Evolutionary conservation across 92 coral and sea anemone genomes (phyloP), one percentile per base, ranked within the genome.

Genomic region (Galaxea fascicularis): DNA sequence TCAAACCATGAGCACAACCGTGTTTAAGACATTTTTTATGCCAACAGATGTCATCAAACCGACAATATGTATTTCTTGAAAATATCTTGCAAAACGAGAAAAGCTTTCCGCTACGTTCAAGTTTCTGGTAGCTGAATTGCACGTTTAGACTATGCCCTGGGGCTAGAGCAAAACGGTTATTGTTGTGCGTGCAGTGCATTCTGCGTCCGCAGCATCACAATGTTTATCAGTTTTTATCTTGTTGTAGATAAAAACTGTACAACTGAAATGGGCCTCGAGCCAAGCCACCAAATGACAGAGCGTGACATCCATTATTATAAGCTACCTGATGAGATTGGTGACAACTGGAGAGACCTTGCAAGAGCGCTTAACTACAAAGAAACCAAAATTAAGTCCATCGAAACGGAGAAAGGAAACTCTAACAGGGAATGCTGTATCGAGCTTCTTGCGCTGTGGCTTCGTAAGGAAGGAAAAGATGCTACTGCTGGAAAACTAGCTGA

Each of bases 271-370:
- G 80, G 35, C n/a, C 17, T n/a, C 17, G 35, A 58, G 27, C 52
- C 66, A 45, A 71, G 74, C 18, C 57, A 79, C 69, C 47, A 63
- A 20, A 15, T 71, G 67, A 35, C 71, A 7, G 65, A 87, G 26
- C 1, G 63, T 66, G 49, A 54, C 71, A 59, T 65, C 11, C 25
- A 59, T 67, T 29, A 56, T 22, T 25, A 79, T 17, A 27, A 80
- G 54, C 68, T 87, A 11, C 41, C 87, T 0, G 74, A 74, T 22
- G 65, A 35, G 9, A 24, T 87, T 20, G 87, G 82, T 18, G 13
- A 25, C 13, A 66, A 73, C 10, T 74, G 78, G 78, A 74, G 8
- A 53, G 78, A 74, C 0, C 25, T 74, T 15, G 78, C 65, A 12
- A 18, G 78, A 28, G 45, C 26, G 12, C 46, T 74, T 17, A 1